Evolutionary conservation across 2,888 invertebrate species (phyloP), one percentile per base, ranked within the genome.

Genomic region (Melanotus villosus): DNA sequence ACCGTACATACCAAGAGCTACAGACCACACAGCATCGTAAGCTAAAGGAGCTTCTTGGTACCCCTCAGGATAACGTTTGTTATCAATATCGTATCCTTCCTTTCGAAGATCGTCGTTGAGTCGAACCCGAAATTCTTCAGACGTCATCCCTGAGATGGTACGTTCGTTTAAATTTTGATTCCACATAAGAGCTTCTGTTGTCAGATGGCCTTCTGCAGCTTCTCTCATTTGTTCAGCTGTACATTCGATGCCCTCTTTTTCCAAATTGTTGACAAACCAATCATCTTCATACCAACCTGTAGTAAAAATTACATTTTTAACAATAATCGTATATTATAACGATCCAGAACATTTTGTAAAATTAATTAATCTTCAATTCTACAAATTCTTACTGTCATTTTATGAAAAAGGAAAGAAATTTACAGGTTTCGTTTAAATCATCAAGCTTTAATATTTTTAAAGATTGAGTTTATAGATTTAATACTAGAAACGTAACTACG

Each of bases 11-110:
- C 93, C 97, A 81, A 99, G 87, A 36, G 99, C 99, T 30, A 99
- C 93, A 38, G 99, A 97, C 99, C 99, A 99, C 54, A 99, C 96
- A 7, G 99, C 99, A 85, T 99, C 99, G 83, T 99, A 99, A 47
- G 99, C 99, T 65, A 99, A 86, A 0, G 99, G 99, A 5, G 99
- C 99, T 86, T 99, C 99, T 81, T 96, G 96, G 85, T 98, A 98
- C 9, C 98, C 98, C 84, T 95, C 96, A 1, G 96, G 96, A 85
- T 92, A 95, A 72, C 93, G 89, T 81, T 93, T 92, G 71, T 94
- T 92, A 82, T 93, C 94, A 76, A 96, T 93, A 81, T 96, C 94
- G 84, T 93, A 95, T 30, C 94, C 93, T 66, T 92, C 92, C 65
- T 91, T 90, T 64, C 92, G 90, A 60, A 98, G 88, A 67, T 92